Base-by-base conservation (phyloP, 2,797 vertebrate genomes). In the Oryzias sinensis region DNA sequence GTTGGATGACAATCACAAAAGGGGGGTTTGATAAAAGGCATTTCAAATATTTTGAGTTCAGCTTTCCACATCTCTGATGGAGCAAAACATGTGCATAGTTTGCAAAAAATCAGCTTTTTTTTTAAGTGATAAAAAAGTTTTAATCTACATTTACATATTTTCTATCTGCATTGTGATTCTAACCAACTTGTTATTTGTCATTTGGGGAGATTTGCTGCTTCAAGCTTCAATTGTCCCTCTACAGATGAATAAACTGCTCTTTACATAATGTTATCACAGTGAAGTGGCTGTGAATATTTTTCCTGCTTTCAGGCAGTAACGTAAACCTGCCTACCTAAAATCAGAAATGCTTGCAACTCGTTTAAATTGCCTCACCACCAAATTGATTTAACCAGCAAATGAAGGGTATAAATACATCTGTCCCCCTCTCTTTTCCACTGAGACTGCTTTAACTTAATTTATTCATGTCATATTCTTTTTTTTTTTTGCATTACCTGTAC, bases 321-420 rank as follows among this genome's bases (percentile, higher is more conserved):
- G 82, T 81, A 77, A 83, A 76, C 77, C 80, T 70, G 72, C 84
- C 76, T 79, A 65, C 67, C 67, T 83, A 83, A 88, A 86, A 91
- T 66, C 68, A 83, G 83, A 88, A 86, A 90, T 88, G 87, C 83
- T 22, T 86, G 85, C 80, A 69, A 59, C 55, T 68, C 61, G 66
- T 59, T 72, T 73, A 72, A 76, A 76, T 84, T 77, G 79, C 82
- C 80, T 86, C 82, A 75, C 82, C 80, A 87, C 65, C 86, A 90
- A 91, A 93, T 85, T 90, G 89, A 87, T 88, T 91, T 88, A 90
- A 84, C 80, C 78, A 83, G 83, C 86, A 88, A 92, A 90, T 87
- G 79, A 78, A 77, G 85, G 87, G 90, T 92, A 92, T 91, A 67
- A 91, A 92, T 90, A 90, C 90, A 90, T 83, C 84, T 88, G 83